phyloP scores from a whole-genome alignment of 2,797 vertebrate species.

The Chiroxiphia lanceolata region DNA sequence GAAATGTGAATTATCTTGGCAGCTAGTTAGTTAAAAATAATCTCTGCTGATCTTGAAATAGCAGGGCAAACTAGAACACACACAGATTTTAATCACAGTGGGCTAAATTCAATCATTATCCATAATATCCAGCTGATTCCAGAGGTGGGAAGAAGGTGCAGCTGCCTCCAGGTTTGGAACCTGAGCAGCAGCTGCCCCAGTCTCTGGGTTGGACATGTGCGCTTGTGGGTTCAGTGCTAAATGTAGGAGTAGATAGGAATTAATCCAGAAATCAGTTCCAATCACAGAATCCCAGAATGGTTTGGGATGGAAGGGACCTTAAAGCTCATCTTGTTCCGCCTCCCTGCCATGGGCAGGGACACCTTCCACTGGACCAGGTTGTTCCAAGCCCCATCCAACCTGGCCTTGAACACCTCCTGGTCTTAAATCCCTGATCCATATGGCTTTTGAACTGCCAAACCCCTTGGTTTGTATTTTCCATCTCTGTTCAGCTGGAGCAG shows the following conservation, averaged over 20 bases:
- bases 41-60: neutral
- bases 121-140: neutral
- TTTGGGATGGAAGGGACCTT: neutral
- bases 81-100: neutral
- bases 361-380: neutral
- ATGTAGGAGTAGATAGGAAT: neutral
- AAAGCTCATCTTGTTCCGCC: neutral
- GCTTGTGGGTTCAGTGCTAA: neutral
- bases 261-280: neutral
- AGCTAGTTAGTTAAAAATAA: neutral
- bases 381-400: neutral
- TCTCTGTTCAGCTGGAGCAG: neutral
- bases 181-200: neutral
- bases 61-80: neutral
- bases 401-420: neutral
- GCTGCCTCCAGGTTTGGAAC: neutral
- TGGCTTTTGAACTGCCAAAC: neutral
- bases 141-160: neutral
- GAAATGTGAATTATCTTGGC: neutral
- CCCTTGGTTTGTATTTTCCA: neutral
- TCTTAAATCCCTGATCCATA: neutral
- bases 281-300: neutral
- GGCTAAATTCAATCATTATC: neutral
- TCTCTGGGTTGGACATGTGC: fast-evolving
- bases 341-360: neutral